Evolutionary conservation across 2,113 vertebrate genomes (phyloP).

Genomic region (Spilogale gracilis): DNA sequence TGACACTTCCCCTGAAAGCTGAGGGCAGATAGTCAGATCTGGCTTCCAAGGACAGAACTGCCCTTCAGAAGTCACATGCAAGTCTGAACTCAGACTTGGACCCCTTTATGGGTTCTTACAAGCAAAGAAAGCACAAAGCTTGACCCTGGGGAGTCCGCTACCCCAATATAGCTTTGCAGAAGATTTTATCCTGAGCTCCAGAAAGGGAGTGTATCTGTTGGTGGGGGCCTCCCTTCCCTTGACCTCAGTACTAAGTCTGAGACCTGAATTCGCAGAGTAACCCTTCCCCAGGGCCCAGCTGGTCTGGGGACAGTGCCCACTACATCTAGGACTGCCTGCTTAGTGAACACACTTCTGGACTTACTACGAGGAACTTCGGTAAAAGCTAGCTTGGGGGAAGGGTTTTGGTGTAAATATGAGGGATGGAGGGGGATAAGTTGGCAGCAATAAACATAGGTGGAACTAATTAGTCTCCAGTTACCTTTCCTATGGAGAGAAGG

Average conservation of each 20-base stretch:
- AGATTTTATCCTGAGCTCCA: slow-evolving; percentile 30
- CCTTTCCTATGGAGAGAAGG: slow-evolving; percentile 37
- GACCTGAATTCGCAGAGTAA: background rate
- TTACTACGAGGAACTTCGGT: background rate
- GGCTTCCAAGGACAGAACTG: background rate
- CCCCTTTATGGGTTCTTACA: background rate
- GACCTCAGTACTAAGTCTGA: background rate
- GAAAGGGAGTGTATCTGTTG: background rate
- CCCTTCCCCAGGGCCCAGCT: background rate
- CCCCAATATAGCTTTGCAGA: background rate
- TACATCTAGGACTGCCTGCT: slow-evolving; percentile 26
- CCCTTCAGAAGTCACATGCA: background rate
- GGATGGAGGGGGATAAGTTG: background rate
- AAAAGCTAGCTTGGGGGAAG: slow-evolving; percentile 55
- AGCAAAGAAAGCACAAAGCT: slow-evolving; percentile 34
- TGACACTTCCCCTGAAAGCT: background rate
- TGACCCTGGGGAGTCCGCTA: background rate
- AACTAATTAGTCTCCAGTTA: slow-evolving; percentile 52
- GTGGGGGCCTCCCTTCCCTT: background rate
- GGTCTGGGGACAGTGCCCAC: background rate
- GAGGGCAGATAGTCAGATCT: background rate
- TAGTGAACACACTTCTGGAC: slow-evolving; percentile 38
- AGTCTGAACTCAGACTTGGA: background rate
- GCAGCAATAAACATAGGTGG: slow-evolving; percentile 71
- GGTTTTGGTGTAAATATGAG: slow-evolving; percentile 64